These are phyloP conservation scores for Ciconia stormi DNA, from an alignment of 2,113 vertebrate genomes.

Conservation along the genomic window DNA sequence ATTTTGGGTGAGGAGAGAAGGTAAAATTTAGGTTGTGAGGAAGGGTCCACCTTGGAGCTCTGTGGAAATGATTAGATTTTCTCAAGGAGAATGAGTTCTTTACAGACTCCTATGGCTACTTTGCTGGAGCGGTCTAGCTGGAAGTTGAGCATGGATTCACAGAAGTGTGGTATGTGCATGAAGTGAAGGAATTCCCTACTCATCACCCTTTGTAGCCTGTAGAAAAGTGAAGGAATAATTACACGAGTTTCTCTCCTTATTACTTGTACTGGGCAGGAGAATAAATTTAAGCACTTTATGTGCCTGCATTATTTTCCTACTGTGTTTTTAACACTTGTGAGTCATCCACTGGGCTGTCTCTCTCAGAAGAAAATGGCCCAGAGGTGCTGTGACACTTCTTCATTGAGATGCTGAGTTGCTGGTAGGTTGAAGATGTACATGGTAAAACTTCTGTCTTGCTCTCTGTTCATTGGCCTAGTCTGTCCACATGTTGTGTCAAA, in stretches of 20 bases:
- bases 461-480: neutral
- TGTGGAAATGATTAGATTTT: neutral
- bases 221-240: neutral
- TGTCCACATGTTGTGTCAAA: neutral
- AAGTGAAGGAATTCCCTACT: neutral
- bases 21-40: neutral
- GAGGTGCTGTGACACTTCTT: neutral
- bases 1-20: neutral
- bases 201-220: neutral
- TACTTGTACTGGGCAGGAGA: neutral
- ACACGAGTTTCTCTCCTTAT: neutral
- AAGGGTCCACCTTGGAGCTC: neutral
- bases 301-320: neutral
- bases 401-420: neutral
- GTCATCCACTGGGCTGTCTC: neutral
- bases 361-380: neutral
- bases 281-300: neutral
- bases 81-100: neutral
- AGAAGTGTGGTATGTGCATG: neutral
- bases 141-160: neutral
- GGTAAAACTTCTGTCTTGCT: neutral
- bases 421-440: neutral
- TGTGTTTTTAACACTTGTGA: neutral
- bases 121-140: neutral
- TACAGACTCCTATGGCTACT: neutral